These are phyloP conservation scores for Myiozetetes cayanensis DNA, from an alignment of 2,113 vertebrate genomes.

Conservation along the genomic window DNA sequence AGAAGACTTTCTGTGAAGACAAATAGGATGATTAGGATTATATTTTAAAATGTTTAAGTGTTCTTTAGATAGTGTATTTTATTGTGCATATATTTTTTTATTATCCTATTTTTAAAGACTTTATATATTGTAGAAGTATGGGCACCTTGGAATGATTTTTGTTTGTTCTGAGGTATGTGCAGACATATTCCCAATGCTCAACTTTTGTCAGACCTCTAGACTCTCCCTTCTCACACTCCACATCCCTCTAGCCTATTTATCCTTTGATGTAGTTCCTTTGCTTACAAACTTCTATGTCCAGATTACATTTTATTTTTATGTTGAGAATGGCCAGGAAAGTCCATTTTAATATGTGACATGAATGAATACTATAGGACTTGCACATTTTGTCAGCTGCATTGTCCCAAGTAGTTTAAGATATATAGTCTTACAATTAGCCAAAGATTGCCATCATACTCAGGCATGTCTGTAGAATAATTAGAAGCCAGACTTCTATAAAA, in stretches of 20 bases:
- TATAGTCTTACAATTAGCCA: neutral
- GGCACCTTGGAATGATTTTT: neutral
- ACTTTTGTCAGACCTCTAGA: neutral
- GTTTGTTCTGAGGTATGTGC: neutral
- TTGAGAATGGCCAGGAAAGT: neutral
- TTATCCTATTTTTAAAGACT: neutral
- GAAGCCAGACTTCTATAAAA: neutral
- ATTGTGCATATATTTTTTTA: no score
- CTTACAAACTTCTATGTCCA: neutral
- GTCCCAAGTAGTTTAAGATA: neutral
- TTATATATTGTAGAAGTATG: neutral
- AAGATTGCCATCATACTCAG: neutral
- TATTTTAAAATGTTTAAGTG: neutral
- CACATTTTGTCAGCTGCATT: neutral
- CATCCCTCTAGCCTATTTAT: neutral
- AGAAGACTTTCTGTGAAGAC: neutral
- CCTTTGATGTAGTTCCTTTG: neutral
- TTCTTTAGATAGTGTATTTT: neutral
- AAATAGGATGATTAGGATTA: neutral
- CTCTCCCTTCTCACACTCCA: neutral
- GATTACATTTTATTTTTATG: neutral
- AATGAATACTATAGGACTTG: neutral
- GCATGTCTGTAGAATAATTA: neutral
- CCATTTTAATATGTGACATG: neutral
- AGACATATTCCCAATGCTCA: neutral